A percentile compares a stretch with the other conserved stretches of the same genome.
phyloP scores from a whole-genome alignment of 2,888 invertebrate species.

The Calliphora vomitoria region DNA sequence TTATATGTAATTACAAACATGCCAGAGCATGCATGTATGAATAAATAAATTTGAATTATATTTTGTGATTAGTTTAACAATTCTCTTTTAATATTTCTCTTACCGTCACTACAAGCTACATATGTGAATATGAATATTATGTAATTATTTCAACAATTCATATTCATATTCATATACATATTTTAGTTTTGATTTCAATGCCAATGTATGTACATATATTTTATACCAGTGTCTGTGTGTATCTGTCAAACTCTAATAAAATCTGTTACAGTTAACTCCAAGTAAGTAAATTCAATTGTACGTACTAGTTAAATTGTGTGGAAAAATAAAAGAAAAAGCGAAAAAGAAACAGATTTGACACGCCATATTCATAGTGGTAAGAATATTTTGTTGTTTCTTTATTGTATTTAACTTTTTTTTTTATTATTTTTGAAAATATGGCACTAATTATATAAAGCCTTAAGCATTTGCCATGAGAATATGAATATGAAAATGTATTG shows the following conservation, averaged over 20 bases:
- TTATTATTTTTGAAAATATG: conserved; percentile 53
- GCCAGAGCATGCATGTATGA: too few relatives aligned
- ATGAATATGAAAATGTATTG: conserved; percentile 35
- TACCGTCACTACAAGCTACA: neutral
- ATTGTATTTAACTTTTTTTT: conserved; percentile 11
- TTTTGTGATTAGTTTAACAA: neutral
- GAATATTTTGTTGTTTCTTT: conserved; percentile 11
- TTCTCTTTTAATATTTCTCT: neutral
- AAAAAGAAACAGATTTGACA: conserved; percentile 47
- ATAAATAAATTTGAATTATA: too few relatives aligned
- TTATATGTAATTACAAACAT: too few relatives aligned
- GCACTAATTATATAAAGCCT: conserved; percentile 68
- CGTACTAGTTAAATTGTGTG: conserved; percentile 11
- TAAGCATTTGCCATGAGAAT: conserved; percentile 70
- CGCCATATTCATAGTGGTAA: conserved; percentile 28
- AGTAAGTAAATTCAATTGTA: conserved; percentile 34
- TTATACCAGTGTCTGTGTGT: neutral
- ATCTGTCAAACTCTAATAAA: conserved; percentile 3
- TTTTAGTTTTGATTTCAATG: conserved; percentile 67
- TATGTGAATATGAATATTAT: conserved; percentile 54
- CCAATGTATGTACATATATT: conserved; percentile 58
- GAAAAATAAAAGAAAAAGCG: conserved; percentile 17
- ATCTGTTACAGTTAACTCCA: conserved; percentile 53
- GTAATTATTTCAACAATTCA: conserved; percentile 65
- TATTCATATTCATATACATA: conserved; percentile 49